Conservation (phyloP, 2,797 vertebrate species). For the Syngnathus rostellatus region DNA sequence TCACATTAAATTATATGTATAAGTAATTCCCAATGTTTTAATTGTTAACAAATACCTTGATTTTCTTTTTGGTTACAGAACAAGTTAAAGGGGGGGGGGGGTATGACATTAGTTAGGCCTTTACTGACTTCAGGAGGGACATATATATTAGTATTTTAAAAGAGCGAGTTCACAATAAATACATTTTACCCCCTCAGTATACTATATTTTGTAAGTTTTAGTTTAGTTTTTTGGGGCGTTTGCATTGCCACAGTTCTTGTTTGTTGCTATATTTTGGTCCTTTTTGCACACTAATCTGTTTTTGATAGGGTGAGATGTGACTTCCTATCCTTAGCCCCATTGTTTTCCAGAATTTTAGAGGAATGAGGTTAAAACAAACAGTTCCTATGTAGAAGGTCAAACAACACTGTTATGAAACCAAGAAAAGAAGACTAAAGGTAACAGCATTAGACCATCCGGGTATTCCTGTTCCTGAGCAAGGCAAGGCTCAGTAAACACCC, state of each 20-base stretch:
- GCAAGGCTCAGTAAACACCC: conserved; percentile 42
- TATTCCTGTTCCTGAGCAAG: conserved; percentile 49
- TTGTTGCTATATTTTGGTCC: conserved; percentile 51
- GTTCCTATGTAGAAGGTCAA: conserved; percentile 77
- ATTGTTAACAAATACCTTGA: neutral
- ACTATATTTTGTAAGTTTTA: neutral
- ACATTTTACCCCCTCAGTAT: no score
- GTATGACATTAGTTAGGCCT: no score
- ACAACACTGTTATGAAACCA: conserved; percentile 67
- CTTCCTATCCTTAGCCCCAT: conserved; percentile 66
- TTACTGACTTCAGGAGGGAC: no score
- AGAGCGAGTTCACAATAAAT: no score
- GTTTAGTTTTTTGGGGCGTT: conserved; percentile 16
- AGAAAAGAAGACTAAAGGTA: conserved; percentile 65
- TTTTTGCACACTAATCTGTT: conserved; percentile 68
- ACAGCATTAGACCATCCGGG: conserved; percentile 45
- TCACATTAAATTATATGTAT: no score
- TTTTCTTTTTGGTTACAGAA: neutral
- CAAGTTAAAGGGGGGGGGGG: no score
- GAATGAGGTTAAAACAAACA: conserved; percentile 71
- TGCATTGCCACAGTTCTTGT: conserved; percentile 41
- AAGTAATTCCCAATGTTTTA: no score
- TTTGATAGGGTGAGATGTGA: conserved; percentile 69
- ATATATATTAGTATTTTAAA: no score
- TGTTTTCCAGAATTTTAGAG: conserved; percentile 67